Base-by-base conservation (phyloP, 2,888 invertebrate genomes). In the Aporophyla nigra region DNA sequence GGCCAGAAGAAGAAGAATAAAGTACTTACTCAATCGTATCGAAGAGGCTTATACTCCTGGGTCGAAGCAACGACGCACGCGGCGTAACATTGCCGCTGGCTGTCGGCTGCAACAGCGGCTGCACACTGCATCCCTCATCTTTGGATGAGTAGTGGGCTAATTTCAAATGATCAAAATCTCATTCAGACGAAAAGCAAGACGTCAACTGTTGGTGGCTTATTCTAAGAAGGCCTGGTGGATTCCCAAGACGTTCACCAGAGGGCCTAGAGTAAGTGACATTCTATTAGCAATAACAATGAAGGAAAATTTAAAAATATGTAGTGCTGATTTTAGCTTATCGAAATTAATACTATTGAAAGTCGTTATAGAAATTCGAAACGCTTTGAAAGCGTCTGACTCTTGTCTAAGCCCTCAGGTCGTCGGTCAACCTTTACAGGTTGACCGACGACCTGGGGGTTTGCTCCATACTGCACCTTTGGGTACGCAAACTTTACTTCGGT, bases 41-140 rank as follows among this genome's bases (percentile, higher is more conserved):
- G 16, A 76, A 79, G 54, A 82, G 82, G 65, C 82, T 82, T n/a
- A 9, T n/a, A 46, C 82, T 82, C 43, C 83, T 75, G 19, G 66
- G 75, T 49, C 76, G 71, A 12, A 19, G 12, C 7, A 69, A 33
- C 19, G 10, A 10, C 2, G 5, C 14, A 21, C 6, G 10, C 16
- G 68, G 74, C 14, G 33, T 10, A 7, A 80, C 71, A 5, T 24
- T 24, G 24, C 0, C 59, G 27, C n/a, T 63, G 33, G 1, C 12
- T 6, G 58, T 1, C 3, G 59, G 62, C 19, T 77, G 58, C 16
- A 61, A 40, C 9, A 58, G 24, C 6, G 73, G 58, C 33, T 70
- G 56, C 40, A 69, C 16, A 14, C 21, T 61, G 54, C 65, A 67
- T 7, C 6, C 81, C 33, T 73, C 78, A 78, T 81, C 53, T 14